Conservation (phyloP, 2,113 vertebrate species). For the Tragelaphus strepsiceros region DNA sequence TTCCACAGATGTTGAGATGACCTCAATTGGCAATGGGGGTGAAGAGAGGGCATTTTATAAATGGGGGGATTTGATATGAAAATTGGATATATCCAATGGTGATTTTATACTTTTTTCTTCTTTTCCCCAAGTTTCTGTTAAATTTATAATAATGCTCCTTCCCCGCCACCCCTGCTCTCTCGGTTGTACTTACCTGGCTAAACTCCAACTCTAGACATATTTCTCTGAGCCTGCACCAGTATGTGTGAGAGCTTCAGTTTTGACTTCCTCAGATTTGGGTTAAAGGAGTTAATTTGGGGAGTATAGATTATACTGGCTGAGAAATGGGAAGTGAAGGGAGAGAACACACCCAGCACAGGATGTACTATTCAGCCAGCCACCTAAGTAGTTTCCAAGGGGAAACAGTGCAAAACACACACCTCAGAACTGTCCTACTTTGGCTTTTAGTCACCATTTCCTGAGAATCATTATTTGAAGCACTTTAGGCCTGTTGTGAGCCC, state of each 20-base stretch:
- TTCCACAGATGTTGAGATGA: neutral
- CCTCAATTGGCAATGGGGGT: neutral
- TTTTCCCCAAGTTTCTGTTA: neutral
- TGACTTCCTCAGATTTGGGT: neutral
- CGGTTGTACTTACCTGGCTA: neutral
- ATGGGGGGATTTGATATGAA: neutral
- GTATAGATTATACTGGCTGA: neutral
- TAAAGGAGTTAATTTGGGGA: neutral
- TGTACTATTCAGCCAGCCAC: neutral
- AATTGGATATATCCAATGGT: neutral
- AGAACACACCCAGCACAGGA: neutral
- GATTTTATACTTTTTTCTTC: neutral
- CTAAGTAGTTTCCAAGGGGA: neutral
- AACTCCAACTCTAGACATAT: neutral
- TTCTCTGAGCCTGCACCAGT: neutral
- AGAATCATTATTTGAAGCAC: neutral
- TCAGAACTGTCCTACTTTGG: neutral
- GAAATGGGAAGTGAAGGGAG: neutral
- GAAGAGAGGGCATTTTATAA: neutral
- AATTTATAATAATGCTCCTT: neutral
- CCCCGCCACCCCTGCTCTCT: neutral
- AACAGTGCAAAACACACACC: neutral
- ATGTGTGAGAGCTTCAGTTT: neutral
- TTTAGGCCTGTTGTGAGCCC: neutral
- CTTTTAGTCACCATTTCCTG: neutral